Conservation (phyloP, 2,888 invertebrate genomes). For the Muschampia plurimacula region DNA sequence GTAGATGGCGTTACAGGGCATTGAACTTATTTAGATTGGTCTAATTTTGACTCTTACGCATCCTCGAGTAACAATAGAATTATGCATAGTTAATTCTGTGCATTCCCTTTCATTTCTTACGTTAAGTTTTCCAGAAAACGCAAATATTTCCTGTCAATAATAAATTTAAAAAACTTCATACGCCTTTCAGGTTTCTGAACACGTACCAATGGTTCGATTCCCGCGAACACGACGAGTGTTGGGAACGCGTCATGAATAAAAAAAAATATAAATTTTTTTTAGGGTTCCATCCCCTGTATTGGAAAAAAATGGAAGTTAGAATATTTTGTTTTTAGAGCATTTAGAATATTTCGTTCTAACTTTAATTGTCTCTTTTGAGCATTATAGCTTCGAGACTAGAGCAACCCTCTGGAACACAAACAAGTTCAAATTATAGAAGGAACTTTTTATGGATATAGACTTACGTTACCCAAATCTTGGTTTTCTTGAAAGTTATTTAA, state of each 20-base stretch:
- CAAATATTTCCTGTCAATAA: conserved; percentile 2
- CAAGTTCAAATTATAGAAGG: too few species aligned
- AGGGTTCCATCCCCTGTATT: not conserved
- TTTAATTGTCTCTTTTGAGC: not conserved
- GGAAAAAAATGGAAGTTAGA: not conserved
- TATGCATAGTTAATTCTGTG: not conserved
- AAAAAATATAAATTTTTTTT: conserved; percentile 53
- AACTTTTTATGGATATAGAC: too few species aligned
- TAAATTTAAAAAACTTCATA: conserved; percentile 58
- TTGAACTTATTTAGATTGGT: too few species aligned
- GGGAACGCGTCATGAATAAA: conserved; percentile 66
- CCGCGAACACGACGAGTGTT: conserved; percentile 53
- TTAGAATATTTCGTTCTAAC: not conserved
- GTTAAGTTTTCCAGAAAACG: not conserved
- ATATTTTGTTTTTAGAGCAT: not conserved
- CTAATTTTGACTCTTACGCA: too few species aligned
- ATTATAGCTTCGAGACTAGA: not conserved
- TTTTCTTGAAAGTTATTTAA: too few species aligned
- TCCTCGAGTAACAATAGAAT: too few species aligned
- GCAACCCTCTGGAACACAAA: too few species aligned
- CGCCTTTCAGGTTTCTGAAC: conserved; percentile 61
- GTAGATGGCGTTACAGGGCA: too few species aligned
- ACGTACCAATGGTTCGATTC: conserved; percentile 66
- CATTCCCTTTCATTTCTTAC: not conserved
- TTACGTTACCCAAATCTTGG: too few species aligned